Conservation (phyloP, 2,888 invertebrate genomes). For the Trissonchulus latispiculum region DNA sequence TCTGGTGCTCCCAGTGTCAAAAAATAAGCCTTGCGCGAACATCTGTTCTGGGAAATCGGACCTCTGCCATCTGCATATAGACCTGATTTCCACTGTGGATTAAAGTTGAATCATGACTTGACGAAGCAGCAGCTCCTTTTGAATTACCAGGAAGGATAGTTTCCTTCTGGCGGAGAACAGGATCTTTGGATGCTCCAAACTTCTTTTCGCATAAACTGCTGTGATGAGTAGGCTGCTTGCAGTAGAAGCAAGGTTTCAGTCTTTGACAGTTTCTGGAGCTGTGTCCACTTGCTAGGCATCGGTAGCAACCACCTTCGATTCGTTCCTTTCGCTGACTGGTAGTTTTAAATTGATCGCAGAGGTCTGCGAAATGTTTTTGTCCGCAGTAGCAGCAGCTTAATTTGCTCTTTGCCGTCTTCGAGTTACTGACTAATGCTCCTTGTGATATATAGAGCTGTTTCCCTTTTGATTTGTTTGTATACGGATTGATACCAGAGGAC, state of each 20-base stretch:
- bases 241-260: not conserved
- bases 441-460: no score
- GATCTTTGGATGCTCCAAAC: not conserved
- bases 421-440: no score
- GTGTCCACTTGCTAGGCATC: not conserved
- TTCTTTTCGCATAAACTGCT: not conserved
- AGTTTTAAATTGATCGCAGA: not conserved
- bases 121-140: not conserved
- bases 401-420: not conserved
- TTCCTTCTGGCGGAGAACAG: not conserved
- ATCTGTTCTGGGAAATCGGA: not conserved
- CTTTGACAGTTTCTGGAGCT: not conserved
- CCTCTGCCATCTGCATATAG: not conserved
- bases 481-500: not conserved
- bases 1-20: not conserved
- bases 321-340: not conserved
- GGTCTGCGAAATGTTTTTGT: not conserved
- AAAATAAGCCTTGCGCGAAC: not conserved
- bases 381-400: not conserved
- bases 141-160: no score
- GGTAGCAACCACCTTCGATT: not conserved
- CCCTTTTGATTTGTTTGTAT: not conserved
- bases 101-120: not conserved
- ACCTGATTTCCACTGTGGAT: not conserved
- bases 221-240: not conserved